Percentiles rank a stretch among this genome's conserved stretches.
Evolutionary conservation across 2,113 vertebrate genomes (phyloP).

Genomic region (Rhinopomastus cyanomelas): DNA sequence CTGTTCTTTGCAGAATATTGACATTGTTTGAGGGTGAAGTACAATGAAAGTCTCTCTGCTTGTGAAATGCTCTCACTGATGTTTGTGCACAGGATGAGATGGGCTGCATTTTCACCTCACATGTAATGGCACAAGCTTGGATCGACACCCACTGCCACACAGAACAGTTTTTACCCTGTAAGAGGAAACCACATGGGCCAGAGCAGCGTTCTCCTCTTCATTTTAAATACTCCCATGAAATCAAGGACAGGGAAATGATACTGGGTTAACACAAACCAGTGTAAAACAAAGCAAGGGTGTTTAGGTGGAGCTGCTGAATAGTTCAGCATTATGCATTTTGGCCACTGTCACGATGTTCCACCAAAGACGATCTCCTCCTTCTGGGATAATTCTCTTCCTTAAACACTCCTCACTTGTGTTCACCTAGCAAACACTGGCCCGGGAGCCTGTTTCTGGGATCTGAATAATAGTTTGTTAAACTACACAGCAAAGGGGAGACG

Average conservation of each 20-base stretch:
- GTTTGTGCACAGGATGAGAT: background rate
- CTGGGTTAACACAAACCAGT: background rate
- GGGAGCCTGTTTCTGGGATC: background rate
- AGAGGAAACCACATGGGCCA: background rate
- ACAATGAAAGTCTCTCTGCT: background rate
- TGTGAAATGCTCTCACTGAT: background rate
- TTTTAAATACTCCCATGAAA: background rate
- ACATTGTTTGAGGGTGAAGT: background rate
- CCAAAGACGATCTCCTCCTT: background rate
- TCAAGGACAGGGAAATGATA: background rate
- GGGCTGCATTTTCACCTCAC: background rate
- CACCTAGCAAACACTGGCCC: background rate
- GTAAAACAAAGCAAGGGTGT: background rate
- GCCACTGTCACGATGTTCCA: constrained; percentile 1
- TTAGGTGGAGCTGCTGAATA: background rate
- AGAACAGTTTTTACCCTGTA: background rate
- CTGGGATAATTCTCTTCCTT: background rate
- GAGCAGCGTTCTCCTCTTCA: background rate
- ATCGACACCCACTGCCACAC: background rate
- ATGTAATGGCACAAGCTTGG: background rate
- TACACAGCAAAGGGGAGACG: background rate
- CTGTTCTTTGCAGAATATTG: background rate
- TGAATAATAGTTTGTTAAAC: constrained; percentile 4
- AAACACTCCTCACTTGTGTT: background rate
- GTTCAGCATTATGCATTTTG: constrained; percentile 4